Percentiles rank a stretch among this genome's conserved stretches.
Evolutionary conservation across 2,888 invertebrate species (phyloP).

Genomic region (Graphium colonna): DNA sequence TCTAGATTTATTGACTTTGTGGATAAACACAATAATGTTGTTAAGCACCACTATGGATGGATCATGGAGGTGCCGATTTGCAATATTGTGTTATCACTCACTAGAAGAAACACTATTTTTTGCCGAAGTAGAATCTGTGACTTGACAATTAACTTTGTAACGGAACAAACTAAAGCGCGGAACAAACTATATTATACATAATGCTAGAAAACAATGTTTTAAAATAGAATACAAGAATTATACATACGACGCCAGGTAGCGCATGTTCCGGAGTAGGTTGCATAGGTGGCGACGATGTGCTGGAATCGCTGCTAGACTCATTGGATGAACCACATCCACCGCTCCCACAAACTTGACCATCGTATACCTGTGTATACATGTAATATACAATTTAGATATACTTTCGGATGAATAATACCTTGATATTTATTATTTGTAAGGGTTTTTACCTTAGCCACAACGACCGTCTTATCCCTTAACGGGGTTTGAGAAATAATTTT

Average conservation of each 20-base stretch:
- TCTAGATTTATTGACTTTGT: too few relatives aligned
- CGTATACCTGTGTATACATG: slow-evolving; percentile 52
- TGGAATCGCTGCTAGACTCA: slow-evolving; percentile 97
- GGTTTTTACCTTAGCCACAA: slow-evolving; percentile 65
- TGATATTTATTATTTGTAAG: not conserved
- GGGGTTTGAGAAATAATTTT: slow-evolving; percentile 92
- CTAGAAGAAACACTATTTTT: too few relatives aligned
- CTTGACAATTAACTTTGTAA: too few relatives aligned
- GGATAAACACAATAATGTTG: too few relatives aligned
- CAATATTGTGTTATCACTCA: too few relatives aligned
- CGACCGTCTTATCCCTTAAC: slow-evolving; percentile 92
- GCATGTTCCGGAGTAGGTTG: slow-evolving; percentile 93
- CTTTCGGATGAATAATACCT: not conserved
- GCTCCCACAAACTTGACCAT: slow-evolving; percentile 71
- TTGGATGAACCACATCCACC: slow-evolving; percentile 74
- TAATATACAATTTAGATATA: not conserved
- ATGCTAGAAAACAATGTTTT: too few relatives aligned
- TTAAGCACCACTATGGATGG: too few relatives aligned
- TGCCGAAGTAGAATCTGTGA: too few relatives aligned
- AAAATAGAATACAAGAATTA: not conserved
- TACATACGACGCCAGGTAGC: slow-evolving; percentile 92
- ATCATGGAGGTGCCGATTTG: too few relatives aligned
- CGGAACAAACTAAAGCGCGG: too few relatives aligned
- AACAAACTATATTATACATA: too few relatives aligned
- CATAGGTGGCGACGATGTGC: slow-evolving; percentile 94